These are phyloP conservation scores for Heliconius hermathena DNA, from an alignment of 1,140 invertebrate species.

Conservation along the genomic window DNA sequence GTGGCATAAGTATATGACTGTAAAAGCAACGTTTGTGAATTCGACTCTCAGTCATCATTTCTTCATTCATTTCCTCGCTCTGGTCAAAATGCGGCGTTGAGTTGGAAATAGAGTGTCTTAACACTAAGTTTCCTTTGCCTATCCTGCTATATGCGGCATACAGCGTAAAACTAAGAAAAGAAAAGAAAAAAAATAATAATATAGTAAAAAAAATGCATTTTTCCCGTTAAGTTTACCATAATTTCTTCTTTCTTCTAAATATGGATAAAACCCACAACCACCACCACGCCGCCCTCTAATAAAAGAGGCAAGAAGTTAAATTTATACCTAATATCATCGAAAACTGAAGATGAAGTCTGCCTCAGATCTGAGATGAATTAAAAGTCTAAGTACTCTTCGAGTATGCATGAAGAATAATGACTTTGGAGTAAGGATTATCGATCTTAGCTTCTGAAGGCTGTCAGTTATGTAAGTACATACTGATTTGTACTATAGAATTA, in stretches of 20 bases:
- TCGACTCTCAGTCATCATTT: not conserved
- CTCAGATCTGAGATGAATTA: constrained; percentile 1
- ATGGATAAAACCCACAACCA: too few species aligned
- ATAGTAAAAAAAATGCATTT: too few species aligned
- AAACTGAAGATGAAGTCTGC: not conserved
- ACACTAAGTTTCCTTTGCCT: too few species aligned
- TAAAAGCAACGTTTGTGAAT: not conserved
- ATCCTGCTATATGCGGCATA: too few species aligned
- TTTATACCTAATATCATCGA: not conserved
- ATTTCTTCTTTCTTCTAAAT: too few species aligned
- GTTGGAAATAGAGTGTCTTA: too few species aligned
- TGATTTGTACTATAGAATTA: not conserved
- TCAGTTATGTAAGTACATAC: not conserved
- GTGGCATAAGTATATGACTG: not conserved
- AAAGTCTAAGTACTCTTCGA: constrained; percentile 8
- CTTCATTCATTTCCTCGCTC: too few species aligned
- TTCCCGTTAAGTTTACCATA: too few species aligned
- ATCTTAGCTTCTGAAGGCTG: not conserved
- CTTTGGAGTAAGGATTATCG: constrained; percentile 5
- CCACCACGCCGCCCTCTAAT: too few species aligned
- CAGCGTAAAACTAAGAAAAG: too few species aligned
- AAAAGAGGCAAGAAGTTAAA: not conserved
- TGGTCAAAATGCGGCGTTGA: too few species aligned
- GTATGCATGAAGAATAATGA: constrained; percentile 6
- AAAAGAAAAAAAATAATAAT: too few species aligned